These are phyloP conservation scores for Hypsopygia costalis DNA, from an alignment of 2,888 invertebrate species.

Conservation along the genomic window DNA sequence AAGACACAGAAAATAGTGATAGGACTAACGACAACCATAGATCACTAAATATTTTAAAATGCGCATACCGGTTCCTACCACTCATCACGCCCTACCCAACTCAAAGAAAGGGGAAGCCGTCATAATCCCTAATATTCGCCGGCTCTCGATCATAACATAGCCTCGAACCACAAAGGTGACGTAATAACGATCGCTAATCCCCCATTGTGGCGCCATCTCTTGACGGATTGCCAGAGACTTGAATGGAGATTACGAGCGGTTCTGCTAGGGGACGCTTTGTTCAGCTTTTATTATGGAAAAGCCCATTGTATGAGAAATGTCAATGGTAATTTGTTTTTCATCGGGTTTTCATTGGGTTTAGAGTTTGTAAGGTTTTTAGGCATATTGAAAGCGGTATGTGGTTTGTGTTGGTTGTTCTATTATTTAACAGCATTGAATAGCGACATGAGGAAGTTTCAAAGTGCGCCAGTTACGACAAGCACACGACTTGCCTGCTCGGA, in stretches of 20 bases:
- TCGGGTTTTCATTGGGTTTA: conserved; percentile 34
- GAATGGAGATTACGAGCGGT: conserved; percentile 60
- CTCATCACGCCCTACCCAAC: conserved; percentile 12
- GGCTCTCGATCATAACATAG: conserved; percentile 70
- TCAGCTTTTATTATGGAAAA: conserved; percentile 54
- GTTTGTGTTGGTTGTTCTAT: no score
- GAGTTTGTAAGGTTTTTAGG: conserved; percentile 25
- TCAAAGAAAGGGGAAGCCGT: conserved; percentile 58
- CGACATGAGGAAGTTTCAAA: no score
- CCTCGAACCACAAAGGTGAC: conserved; percentile 64
- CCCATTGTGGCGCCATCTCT: conserved; percentile 76
- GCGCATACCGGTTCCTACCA: conserved; percentile 10
- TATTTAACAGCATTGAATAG: no score
- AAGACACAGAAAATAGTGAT: no score
- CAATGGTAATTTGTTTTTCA: conserved; percentile 63
- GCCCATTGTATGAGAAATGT: conserved; percentile 49
- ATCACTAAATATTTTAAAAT: background rate
- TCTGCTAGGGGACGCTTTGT: conserved; percentile 65
- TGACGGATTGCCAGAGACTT: conserved; percentile 70
- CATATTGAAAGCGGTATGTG: no score
- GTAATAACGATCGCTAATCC: conserved; percentile 76
- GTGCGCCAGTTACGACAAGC: no score
- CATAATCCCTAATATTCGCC: conserved; percentile 75
- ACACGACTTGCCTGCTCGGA: no score
- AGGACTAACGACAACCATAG: no score